A percentile compares a stretch with the other conserved stretches of the same genome.
Evolutionary conservation across 2,797 vertebrate species (phyloP).

Genomic region (Rhinatrema bivittatum): DNA sequence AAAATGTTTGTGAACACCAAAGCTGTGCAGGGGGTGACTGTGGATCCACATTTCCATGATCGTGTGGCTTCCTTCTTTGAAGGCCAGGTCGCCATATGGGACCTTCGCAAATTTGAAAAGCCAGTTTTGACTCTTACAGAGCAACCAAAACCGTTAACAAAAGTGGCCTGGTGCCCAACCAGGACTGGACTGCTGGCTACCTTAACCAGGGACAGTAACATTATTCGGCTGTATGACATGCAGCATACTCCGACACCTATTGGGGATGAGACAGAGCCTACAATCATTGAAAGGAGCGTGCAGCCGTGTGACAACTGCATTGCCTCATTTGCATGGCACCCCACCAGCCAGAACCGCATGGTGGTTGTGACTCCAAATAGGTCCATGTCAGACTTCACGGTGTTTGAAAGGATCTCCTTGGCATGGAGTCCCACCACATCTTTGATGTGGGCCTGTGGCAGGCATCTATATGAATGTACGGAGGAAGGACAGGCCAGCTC

Average conservation of each 20-base stretch:
- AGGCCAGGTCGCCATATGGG: slow-evolving; percentile 98
- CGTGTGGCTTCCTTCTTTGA: slow-evolving; percentile 95
- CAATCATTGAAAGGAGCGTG: slow-evolving; percentile 95
- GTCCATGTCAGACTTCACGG: slow-evolving; percentile 93
- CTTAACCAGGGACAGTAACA: slow-evolving; percentile 88
- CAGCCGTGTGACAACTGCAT: slow-evolving; percentile 87
- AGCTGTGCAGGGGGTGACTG: slow-evolving; percentile 92
- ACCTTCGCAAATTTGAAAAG: slow-evolving; percentile 95
- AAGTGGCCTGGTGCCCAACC: slow-evolving; percentile 95
- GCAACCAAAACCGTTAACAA: slow-evolving; percentile 89
- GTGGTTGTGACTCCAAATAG: slow-evolving; percentile 89
- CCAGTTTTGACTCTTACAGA: slow-evolving; percentile 91
- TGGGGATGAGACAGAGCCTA: slow-evolving; percentile 94
- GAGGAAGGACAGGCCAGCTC: slow-evolving; percentile 71
- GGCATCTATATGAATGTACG: slow-evolving; percentile 85
- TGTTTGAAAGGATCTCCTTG: slow-evolving; percentile 94
- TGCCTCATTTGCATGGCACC: slow-evolving; percentile 95
- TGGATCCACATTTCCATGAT: slow-evolving; percentile 90
- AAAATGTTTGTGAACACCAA: slow-evolving; percentile 98
- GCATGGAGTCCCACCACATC: slow-evolving; percentile 93
- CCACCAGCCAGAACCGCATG: slow-evolving; percentile 93
- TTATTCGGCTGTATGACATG: slow-evolving; percentile 95
- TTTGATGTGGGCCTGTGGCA: slow-evolving; percentile 93
- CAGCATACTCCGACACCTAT: slow-evolving; percentile 93
- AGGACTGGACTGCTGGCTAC: slow-evolving; percentile 90